These are phyloP conservation scores for Leptopilina boulardi DNA, from an alignment of 1,140 invertebrate species.

Conservation along the genomic window DNA sequence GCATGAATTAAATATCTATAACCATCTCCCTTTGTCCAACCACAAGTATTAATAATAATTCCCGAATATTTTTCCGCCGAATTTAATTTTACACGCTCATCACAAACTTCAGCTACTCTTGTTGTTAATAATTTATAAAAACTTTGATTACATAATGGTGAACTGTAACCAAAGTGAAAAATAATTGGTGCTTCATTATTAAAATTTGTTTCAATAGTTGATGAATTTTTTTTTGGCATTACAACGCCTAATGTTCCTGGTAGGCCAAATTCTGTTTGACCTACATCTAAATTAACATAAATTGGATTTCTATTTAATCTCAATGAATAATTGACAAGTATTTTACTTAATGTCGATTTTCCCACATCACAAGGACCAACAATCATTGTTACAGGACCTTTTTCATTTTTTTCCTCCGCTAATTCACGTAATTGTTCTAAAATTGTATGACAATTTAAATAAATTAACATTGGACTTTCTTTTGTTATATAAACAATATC, in stretches of 20 bases:
- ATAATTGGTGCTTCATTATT: constrained; percentile 93
- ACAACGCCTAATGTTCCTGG: constrained; percentile 94
- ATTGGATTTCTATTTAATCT: constrained; percentile 90
- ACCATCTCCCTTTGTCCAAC: constrained; percentile 95
- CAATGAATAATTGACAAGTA: constrained; percentile 96
- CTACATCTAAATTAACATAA: constrained; percentile 97
- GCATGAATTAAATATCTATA: constrained; percentile 90
- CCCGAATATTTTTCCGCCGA: constrained; percentile 93
- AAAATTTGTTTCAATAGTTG: constrained; percentile 95
- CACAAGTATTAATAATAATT: constrained; percentile 98
- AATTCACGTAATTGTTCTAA: constrained; percentile 92
- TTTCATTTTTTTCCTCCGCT: constrained; percentile 83
- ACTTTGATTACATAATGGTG: constrained; percentile 85
- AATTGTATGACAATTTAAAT: constrained; percentile 96
- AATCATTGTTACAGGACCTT: constrained; percentile 91
- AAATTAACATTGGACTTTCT: constrained; percentile 97
- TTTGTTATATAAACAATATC: constrained; percentile 96
- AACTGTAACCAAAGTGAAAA: constrained; percentile 95
- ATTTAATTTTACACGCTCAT: constrained; percentile 89
- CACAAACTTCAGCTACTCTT: constrained; percentile 90
- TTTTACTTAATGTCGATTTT: constrained; percentile 93
- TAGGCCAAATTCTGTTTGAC: constrained; percentile 94
- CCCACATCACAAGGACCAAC: constrained; percentile 97
- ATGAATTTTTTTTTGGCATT: constrained; percentile 91
- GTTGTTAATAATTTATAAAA: constrained; percentile 92